Base-by-base conservation (phyloP, 1,140 invertebrate species). In the Drosophila melanica region DNA sequence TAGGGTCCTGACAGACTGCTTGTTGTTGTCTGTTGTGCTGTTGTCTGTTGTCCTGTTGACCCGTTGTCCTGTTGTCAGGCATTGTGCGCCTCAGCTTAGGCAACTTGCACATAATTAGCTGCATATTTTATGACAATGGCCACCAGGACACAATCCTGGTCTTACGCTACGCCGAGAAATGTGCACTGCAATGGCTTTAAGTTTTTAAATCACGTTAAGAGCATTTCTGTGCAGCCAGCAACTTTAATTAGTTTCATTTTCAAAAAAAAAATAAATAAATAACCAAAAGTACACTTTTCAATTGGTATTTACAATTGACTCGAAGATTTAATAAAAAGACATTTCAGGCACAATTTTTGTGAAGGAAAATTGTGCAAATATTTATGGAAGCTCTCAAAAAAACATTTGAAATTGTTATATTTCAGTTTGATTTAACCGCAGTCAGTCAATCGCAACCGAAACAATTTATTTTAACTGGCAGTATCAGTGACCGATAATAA, bases 31-130 rank as follows among this genome's bases (percentile, higher is more conserved):
- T n/a, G n/a, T n/a, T n/a, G n/a, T 54, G 18, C 14, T 33, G 18
- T 10, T 54, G 18, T 64, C 16, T 50, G n/a, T 54, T 33, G n/a
- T 66, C 14, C n/a, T n/a, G n/a, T n/a, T n/a, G n/a, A n/a, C n/a
- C n/a, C 2, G 18, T 16, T 53, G 53, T 27, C 14, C 18, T 51
- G 54, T 23, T 41, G 33, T 35, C 62, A 33, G 63, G 41, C 64
- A 45, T 70, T 84, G 50, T 45, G 35, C 20, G 35, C 18, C 50
- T 57, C 44, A 69, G 66, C 66, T 69, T 68, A 77, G 77, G 80
- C 63, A 84, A 79, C 73, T 84, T 77, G 78, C 77, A 81, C 75
- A 58, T 87, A 87, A 87, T 87, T 89, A 87, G 79, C 73, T 84
- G 82, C 79, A 82, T 77, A 79, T 76, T 87, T 87, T 89, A 87